Percentiles rank a stretch among this genome's conserved stretches.
Conservation (phyloP, 2,113 vertebrate genomes). For the Notothenia coriiceps region DNA sequence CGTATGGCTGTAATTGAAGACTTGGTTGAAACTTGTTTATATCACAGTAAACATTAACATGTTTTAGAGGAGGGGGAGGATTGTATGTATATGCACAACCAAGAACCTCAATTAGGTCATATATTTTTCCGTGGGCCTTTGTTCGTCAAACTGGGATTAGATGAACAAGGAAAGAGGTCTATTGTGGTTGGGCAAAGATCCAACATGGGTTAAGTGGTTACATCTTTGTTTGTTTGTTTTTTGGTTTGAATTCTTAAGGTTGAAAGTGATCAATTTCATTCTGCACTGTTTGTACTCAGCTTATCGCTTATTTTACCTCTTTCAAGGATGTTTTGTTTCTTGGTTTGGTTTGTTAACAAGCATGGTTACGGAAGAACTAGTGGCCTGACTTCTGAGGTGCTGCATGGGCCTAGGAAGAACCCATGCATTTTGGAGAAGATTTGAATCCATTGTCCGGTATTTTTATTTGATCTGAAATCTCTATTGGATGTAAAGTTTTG, state of each 20-base stretch:
- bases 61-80: neutral
- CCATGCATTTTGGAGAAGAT: too few relatives aligned
- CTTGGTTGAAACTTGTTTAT: conserved; percentile 2
- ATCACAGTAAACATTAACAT: neutral
- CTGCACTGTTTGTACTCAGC: neutral
- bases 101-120: neutral
- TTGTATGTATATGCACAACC: neutral
- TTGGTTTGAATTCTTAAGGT: neutral
- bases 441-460: too few relatives aligned
- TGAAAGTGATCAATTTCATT: neutral
- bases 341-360: too few relatives aligned
- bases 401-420: too few relatives aligned
- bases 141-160: neutral
- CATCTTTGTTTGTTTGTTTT: neutral
- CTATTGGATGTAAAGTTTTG: conserved; percentile 2
- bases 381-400: too few relatives aligned
- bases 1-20: conserved; percentile 3
- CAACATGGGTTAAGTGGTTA: neutral
- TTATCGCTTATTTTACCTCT: too few relatives aligned
- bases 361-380: too few relatives aligned
- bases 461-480: neutral
- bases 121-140: neutral
- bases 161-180: neutral
- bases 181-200: neutral
- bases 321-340: too few relatives aligned